A percentile compares a stretch with the other conserved stretches of the same genome.
phyloP scores from a whole-genome alignment of 2,797 vertebrate genomes.

The Halcyon smyrnensis region DNA sequence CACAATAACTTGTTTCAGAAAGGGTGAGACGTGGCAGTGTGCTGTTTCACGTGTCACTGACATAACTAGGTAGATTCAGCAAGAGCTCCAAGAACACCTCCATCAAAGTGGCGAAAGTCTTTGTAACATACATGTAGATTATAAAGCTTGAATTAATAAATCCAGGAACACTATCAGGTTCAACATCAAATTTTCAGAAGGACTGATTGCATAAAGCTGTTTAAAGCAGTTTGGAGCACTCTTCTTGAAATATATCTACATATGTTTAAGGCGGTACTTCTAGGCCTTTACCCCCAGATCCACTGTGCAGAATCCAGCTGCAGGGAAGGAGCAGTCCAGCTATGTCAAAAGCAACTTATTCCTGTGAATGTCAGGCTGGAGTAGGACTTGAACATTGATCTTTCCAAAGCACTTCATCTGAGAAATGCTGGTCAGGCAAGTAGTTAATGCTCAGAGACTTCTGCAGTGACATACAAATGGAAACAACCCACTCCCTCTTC shows the following conservation, averaged over 20 bases:
- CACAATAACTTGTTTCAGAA: conserved; percentile 1
- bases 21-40: neutral
- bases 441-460: conserved; percentile 35
- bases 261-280: neutral
- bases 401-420: conserved; percentile 36
- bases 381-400: neutral
- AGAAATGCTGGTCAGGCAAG: conserved; percentile 21
- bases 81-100: neutral
- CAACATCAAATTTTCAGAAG: neutral
- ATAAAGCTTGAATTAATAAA: conserved; percentile 19
- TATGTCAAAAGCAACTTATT: neutral
- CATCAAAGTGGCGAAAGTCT: neutral
- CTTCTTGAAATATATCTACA: neutral
- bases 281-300: neutral
- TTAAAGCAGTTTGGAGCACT: neutral
- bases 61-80: neutral
- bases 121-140: neutral
- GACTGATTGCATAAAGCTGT: neutral
- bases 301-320: neutral
- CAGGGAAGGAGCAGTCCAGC: neutral
- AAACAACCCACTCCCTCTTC: conserved; percentile 45
- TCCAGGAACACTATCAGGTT: neutral
- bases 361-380: neutral
- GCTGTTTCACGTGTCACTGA: neutral
- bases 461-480: conserved; percentile 10